phyloP scores from a whole-genome alignment of 2,113 vertebrate genomes.

The Scatophagus argus region DNA sequence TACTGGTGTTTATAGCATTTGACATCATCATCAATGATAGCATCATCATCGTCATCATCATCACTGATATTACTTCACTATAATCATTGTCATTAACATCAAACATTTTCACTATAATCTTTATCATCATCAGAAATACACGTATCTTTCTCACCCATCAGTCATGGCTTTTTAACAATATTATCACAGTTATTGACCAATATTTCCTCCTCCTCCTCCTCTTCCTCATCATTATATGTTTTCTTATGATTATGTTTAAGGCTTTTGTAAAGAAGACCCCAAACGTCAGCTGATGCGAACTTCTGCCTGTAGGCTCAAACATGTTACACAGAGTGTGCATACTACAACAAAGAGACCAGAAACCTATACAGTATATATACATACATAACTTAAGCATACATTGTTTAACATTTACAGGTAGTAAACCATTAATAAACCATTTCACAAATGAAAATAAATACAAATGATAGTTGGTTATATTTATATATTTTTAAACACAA shows the following conservation, averaged over 20 bases:
- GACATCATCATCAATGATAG: slow-evolving; percentile 71
- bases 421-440: slow-evolving; percentile 77
- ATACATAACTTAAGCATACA: slow-evolving; percentile 85
- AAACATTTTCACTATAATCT: slow-evolving; percentile 57
- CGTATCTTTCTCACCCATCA: slow-evolving; percentile 47
- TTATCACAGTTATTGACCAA: slow-evolving; percentile 63
- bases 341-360: slow-evolving; percentile 74
- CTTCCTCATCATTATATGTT: slow-evolving; percentile 37
- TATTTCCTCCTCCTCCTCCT: slow-evolving; percentile 18
- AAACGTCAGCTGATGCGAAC: slow-evolving; percentile 70
- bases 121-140: slow-evolving; percentile 55
- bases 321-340: slow-evolving; percentile 75
- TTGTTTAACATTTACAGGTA: slow-evolving; percentile 78
- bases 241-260: slow-evolving; percentile 74
- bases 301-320: slow-evolving; percentile 64
- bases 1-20: slow-evolving; percentile 69
- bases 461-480: slow-evolving; percentile 69
- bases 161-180: slow-evolving; percentile 69
- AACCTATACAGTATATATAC: slow-evolving; percentile 83
- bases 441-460: slow-evolving; percentile 86
- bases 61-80: slow-evolving; percentile 44
- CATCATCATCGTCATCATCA: slow-evolving; percentile 37
- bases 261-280: slow-evolving; percentile 76
- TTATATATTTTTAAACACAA: slow-evolving; percentile 67
- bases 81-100: slow-evolving; percentile 47